These are phyloP conservation scores for Aptenodytes patagonicus DNA, from an alignment of 2,113 vertebrate genomes.

Conservation along the genomic window DNA sequence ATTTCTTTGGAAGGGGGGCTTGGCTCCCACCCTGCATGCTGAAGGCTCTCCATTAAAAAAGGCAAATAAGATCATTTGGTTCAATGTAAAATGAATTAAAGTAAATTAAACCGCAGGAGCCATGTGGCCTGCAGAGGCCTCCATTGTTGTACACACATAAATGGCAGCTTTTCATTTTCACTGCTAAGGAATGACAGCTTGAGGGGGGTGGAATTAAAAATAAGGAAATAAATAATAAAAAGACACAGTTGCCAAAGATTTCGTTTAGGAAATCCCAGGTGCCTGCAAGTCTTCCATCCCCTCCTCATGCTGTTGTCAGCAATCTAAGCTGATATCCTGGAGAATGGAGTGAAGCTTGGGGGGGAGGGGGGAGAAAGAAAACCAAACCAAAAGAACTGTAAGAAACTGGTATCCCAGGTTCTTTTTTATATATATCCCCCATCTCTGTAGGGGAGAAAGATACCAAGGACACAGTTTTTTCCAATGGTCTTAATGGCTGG, in stretches of 20 bases:
- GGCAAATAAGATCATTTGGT: constrained; percentile 73
- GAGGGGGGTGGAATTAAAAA: constrained; percentile 69
- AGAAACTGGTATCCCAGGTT: neutral
- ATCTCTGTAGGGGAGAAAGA: neutral
- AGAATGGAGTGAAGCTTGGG: neutral
- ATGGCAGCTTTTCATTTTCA: constrained; percentile 73
- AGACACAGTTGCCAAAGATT: neutral
- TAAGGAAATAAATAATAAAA: constrained; percentile 63
- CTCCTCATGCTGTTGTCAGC: constrained; percentile 30
- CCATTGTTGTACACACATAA: constrained; percentile 62
- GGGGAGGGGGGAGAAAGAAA: neutral
- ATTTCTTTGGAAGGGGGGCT: constrained; percentile 61
- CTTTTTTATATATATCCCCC: neutral
- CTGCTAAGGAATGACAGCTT: constrained; percentile 72
- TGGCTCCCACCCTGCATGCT: constrained; percentile 49
- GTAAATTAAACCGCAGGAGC: constrained; percentile 78
- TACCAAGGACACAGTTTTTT: neutral
- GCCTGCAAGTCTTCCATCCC: constrained; percentile 31
- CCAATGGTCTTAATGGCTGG: neutral
- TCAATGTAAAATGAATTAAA: constrained; percentile 80
- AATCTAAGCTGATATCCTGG: neutral
- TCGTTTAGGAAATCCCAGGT: constrained; percentile 60
- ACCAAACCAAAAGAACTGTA: neutral
- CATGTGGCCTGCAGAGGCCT: constrained; percentile 71
- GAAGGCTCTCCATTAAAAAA: constrained; percentile 75